phyloP scores from a whole-genome alignment of 2,113 vertebrate genomes.

The Orycteropus afer region DNA sequence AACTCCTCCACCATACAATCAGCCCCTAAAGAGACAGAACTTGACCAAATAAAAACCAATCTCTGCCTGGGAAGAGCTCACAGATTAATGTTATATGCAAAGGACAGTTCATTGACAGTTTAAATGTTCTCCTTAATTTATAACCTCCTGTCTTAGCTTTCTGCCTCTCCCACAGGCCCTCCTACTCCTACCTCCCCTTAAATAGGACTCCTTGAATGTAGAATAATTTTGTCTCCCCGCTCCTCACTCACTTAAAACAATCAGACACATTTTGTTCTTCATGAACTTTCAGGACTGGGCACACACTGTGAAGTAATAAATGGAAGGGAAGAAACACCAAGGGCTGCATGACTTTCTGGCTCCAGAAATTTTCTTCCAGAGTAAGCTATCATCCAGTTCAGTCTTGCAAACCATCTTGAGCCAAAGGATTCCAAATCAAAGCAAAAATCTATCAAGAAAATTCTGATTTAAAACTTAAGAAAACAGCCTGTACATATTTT shows the following conservation, averaged over 20 bases:
- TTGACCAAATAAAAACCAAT: background rate
- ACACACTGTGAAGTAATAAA: conserved; percentile 36
- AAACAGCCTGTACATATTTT: conserved; percentile 67
- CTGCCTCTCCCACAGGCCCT: background rate
- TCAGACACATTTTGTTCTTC: conserved; percentile 61
- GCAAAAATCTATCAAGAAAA: conserved; percentile 50
- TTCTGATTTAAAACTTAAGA: conserved; percentile 66
- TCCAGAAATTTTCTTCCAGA: conserved; percentile 47
- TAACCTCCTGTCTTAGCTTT: background rate
- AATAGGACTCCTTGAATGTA: background rate
- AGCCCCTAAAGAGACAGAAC: background rate
- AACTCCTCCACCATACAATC: background rate
- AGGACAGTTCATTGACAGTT: background rate
- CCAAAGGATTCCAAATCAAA: conserved; percentile 61
- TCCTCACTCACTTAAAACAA: background rate
- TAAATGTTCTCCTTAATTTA: conserved; percentile 22
- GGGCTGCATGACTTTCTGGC: conserved; percentile 8
- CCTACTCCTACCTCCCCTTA: background rate
- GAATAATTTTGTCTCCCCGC: background rate
- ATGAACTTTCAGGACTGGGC: background rate
- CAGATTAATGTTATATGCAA: background rate
- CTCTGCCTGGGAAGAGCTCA: background rate
- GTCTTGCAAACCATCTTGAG: conserved; percentile 20
- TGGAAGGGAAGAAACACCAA: background rate
- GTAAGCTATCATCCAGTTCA: background rate